Base-by-base conservation (phyloP, 2,113 vertebrate species). In the Semnopithecus entellus region DNA sequence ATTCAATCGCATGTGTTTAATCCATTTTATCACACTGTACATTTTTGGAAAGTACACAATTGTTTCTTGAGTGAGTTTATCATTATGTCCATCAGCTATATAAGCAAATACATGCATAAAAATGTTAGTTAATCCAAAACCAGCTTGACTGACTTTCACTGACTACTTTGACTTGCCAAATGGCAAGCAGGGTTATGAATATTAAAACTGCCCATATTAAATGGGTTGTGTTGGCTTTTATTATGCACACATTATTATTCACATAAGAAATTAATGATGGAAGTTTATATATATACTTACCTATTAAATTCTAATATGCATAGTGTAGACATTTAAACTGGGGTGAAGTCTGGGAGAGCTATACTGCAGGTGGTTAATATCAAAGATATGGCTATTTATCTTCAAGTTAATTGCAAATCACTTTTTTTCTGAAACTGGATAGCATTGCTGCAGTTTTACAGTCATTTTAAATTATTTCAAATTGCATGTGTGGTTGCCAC, bases 161-260 rank as follows among this genome's bases (percentile, higher is more conserved):
- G 61, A 80, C 73, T 84, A 83, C 43, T 27, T 76, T 92, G 17
- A 88, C n/a, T 95, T 95, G 57, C 50, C 76, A 70, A 85, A 35
- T 73, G 82, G 17, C 43, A 92, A 95, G 72, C 23, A 81, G 32
- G 40, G 59, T 70, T 94, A 96, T 94, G 35, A 94, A 95, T 73
- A 94, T 90, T 93, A 38, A 68, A 97, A 93, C 14, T 87, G 22
- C 35, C 59, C 23, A 55, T 32, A 61, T 73, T 83, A 90, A 88
- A 75, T 82, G 12, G 18, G 13, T 61, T 20, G 50, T 81, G n/a
- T 84, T 91, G 43, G 17, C 20, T 70, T 94, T 95, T 57, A 50
- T 66, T 94, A 78, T 50, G 17, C 11, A 72, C 70, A 86, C 88
- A 91, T 96, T 97, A 85, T 81, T 57, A 96, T 94, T 90, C 61